Base-by-base conservation (phyloP, 2,797 vertebrate genomes). In the Liasis olivaceus region DNA sequence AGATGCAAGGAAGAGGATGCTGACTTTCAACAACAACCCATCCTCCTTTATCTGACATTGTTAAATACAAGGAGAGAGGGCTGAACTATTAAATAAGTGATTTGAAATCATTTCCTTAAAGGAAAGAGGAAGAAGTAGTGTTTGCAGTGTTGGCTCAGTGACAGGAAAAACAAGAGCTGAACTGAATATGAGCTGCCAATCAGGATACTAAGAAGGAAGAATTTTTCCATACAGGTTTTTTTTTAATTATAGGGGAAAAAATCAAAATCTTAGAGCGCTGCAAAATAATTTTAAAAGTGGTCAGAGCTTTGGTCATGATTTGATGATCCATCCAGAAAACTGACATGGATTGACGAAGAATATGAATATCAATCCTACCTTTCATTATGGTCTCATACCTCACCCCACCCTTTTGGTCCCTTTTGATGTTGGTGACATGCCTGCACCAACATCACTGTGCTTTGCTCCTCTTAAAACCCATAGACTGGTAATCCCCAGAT, bases 101-200 rank as follows among this genome's bases (percentile, higher is more conserved):
- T 62, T 42, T 85, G 47, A 88, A 87, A 88, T 86, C 60, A 91
- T 72, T 91, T 77, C 24, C 51, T 81, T 90, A 88, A 56, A 60
- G 28, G 5, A 42, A 64, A 31, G 24, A 26, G 58, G 13, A 62
- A 81, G 77, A 62, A 31, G 42, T 26, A 1, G 66, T 4, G 42
- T 13, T 54, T 81, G 31, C 20, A 54, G 4, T 11, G 17, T 54
- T 92, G 66, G 42, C 64, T 77, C 6, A 26, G 17, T 20, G 36
- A 87, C 90, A 87, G 85, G 64, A 87, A 59, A 31, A 72, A 60
- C 56, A 66, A 63, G 24, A 36, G 24, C 36, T 91, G 60, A 0
- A 1, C 84, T 86, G 62, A 31, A 64, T 56, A 91, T 8, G 6
- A 64, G 86, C 5, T 56, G 31, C 24, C 26, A 28, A 66, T 51